Conservation (phyloP, 2,888 invertebrate genomes). For the Tiliacea citrago region DNA sequence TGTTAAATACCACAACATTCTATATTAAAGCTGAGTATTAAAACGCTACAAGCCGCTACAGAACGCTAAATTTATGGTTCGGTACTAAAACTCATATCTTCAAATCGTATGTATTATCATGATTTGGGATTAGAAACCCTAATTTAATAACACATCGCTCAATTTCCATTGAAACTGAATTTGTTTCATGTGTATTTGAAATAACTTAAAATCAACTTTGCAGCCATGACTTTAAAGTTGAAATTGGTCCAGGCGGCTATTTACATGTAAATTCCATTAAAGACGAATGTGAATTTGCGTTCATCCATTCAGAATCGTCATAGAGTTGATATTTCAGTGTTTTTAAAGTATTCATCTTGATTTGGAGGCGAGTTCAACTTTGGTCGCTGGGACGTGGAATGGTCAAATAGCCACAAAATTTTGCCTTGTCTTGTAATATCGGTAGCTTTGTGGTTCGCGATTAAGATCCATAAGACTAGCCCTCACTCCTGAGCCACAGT, state of each 20-base stretch:
- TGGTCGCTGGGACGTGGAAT: background rate
- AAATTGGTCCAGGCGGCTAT: background rate
- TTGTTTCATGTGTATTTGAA: background rate
- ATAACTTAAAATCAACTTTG: slow-evolving; percentile 14
- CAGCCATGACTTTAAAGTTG: slow-evolving; percentile 16
- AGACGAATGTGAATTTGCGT: slow-evolving; percentile 14
- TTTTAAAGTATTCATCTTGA: slow-evolving; percentile 38
- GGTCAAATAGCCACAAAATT: background rate
- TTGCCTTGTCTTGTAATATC: slow-evolving; percentile 1
- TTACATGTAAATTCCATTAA: slow-evolving; percentile 34
- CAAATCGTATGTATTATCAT: slow-evolving; percentile 1
- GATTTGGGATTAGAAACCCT: slow-evolving; percentile 25
- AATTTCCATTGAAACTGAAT: slow-evolving; percentile 5
- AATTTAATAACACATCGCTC: slow-evolving; percentile 5
- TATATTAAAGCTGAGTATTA: slow-evolving; percentile 35
- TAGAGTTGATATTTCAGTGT: slow-evolving; percentile 23
- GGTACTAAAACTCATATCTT: no score
- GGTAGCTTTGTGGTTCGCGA: background rate
- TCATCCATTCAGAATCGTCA: slow-evolving; percentile 34
- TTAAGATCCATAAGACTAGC: background rate
- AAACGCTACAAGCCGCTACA: slow-evolving; percentile 23
- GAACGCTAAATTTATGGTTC: slow-evolving; percentile 30
- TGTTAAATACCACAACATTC: slow-evolving; percentile 1
- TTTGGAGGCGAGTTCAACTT: slow-evolving; percentile 19
- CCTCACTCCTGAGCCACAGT: background rate